Evolutionary conservation across 2,797 vertebrate genomes (phyloP).

Genomic region (Chelidonichthys spinosus): DNA sequence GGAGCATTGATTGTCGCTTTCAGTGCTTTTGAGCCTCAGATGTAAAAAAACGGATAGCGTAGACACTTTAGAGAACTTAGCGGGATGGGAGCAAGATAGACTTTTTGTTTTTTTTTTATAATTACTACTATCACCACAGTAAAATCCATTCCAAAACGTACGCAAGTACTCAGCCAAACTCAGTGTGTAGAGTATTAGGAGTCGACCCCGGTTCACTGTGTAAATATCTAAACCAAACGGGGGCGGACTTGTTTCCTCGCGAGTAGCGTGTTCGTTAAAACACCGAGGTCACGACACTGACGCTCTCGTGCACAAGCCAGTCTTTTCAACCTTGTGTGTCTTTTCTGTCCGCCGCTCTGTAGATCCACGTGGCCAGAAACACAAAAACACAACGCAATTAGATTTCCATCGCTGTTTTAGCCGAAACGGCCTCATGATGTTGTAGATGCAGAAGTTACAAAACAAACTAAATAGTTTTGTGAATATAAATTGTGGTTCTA

Average conservation of each 20-base stretch:
- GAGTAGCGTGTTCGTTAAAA: constrained; percentile 31
- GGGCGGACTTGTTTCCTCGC: constrained; percentile 20
- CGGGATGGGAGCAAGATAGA: constrained; percentile 50
- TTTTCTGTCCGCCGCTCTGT: constrained; percentile 57
- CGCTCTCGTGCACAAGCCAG: constrained; percentile 58
- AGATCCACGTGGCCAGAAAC: constrained; percentile 38
- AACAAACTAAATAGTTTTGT: neutral
- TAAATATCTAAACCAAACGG: constrained; percentile 51
- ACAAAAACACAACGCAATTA: neutral
- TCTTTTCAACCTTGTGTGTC: constrained; percentile 61
- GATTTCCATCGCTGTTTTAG: neutral
- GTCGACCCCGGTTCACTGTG: constrained; percentile 64
- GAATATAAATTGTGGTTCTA: neutral
- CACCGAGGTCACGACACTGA: constrained; percentile 46
- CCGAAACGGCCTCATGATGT: constrained; percentile 1
- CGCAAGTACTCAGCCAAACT: constrained; percentile 72
- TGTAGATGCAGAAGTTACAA: neutral
- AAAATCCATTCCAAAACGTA: constrained; percentile 66
- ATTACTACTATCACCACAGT: constrained; percentile 51
- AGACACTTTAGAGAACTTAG: constrained; percentile 57
- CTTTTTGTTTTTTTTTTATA: constrained; percentile 43
- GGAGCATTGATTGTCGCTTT: constrained; percentile 38
- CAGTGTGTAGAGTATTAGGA: constrained; percentile 63
- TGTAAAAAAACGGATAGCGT: constrained; percentile 52
- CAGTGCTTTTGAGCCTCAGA: constrained; percentile 70